Conservation (phyloP, 2,113 vertebrate species). For the Cebidichthys violaceus region DNA sequence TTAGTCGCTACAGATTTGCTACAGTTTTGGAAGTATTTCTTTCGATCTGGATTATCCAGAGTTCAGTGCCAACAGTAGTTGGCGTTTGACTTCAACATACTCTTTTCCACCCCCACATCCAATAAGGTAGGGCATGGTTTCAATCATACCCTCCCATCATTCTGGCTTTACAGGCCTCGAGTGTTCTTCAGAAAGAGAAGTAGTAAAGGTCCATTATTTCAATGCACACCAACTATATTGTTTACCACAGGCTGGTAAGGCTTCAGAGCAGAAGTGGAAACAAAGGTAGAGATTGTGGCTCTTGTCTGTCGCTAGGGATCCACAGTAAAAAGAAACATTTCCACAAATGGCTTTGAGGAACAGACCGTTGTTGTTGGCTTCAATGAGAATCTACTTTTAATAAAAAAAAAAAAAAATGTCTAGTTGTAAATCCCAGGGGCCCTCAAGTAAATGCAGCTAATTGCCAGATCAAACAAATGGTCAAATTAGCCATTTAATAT, state of each 20-base stretch:
- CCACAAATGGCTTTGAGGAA: conserved; percentile 14
- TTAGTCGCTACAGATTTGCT: conserved; percentile 20
- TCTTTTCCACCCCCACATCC: conserved; percentile 62
- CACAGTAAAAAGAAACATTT: conserved; percentile 20
- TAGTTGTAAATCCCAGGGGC: conserved; percentile 52
- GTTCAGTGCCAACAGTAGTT: conserved; percentile 71
- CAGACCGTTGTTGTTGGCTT: conserved; percentile 40
- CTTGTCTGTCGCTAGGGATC: conserved; percentile 39
- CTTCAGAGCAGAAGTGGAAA: conserved; percentile 51
- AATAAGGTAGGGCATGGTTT: conserved; percentile 45
- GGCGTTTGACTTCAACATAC: conserved; percentile 72
- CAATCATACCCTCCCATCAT: conserved; percentile 56
- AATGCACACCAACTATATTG: conserved; percentile 35
- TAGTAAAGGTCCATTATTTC: conserved; percentile 70
- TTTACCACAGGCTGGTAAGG: conserved; percentile 29
- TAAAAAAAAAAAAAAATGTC: not conserved
- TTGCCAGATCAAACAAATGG: conserved; percentile 61
- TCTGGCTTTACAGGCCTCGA: conserved; percentile 36
- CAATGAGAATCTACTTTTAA: conserved; percentile 27
- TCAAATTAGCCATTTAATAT: conserved; percentile 62
- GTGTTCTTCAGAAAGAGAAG: conserved; percentile 44
- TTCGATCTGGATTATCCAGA: conserved; percentile 48
- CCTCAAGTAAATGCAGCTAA: conserved; percentile 58
- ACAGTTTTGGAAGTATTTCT: conserved; percentile 16
- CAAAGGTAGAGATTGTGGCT: conserved; percentile 14